Evolutionary conservation across 1,140 invertebrate genomes (phyloP), one percentile per base, ranked within the genome.

Genomic region (Mamestra configurata): DNA sequence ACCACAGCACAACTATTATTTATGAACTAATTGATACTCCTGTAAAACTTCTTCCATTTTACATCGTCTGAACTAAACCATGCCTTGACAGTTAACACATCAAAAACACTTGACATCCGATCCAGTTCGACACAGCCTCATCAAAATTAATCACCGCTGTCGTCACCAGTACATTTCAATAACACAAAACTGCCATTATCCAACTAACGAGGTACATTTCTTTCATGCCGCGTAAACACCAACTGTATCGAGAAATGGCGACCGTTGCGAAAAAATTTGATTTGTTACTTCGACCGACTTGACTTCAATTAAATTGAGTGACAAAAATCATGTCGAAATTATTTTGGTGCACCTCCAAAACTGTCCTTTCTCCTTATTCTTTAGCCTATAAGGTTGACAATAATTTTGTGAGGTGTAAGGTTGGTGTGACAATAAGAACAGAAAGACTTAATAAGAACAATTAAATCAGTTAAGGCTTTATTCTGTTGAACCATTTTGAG

Each of bases 251-350:
- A 82, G 86, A 83, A 89, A 85, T 82, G 89, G 84, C 84, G 86
- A 82, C 72, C 83, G 81, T 89, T 86, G 81, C 81, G 86, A 93
- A 94, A 94, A 94, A 93, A 91, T 90, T 93, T 94, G 92, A 94
- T 94, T 94, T 93, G 93, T 93, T 89, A 88, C 81, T 72, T 84
- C 79, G 84, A 77, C 85, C 82, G 61, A 83, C 88, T 85, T 89
- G 85, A 86, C 84, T 88, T 89, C 88, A 87, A 88, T 85, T 88
- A 89, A 90, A 92, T 86, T 89, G 89, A 89, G 90, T 92, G 92
- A 92, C 92, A 92, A 93, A 92, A 92, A 90, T 90, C 82, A 84
- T 87, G 83, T 87, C 85, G 78, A 84, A 82, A 80, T 70, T 59
- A 76, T 76, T 68, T 71, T 79, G 80, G 43, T 40, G 20, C 79